Percentiles rank a stretch among this genome's conserved stretches.
Evolutionary conservation across 1,140 invertebrate species (phyloP).

Genomic region (Apis florea): DNA sequence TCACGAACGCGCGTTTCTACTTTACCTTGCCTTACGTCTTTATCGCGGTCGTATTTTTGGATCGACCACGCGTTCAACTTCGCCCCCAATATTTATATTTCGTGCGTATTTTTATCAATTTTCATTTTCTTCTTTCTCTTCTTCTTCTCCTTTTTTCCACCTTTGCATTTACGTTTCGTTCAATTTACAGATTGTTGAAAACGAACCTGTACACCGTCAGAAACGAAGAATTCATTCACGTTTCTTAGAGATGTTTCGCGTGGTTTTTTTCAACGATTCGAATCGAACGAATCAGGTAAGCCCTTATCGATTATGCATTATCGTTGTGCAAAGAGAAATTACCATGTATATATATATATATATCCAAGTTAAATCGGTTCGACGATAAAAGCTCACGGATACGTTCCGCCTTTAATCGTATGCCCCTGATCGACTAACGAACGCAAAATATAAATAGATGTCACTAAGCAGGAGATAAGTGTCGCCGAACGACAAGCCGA

Average conservation of each 20-base stretch:
- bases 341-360: too few species aligned
- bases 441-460: slow-evolving; percentile 60
- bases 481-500: slow-evolving; percentile 49
- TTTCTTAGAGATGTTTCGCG: too few species aligned
- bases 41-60: slow-evolving; percentile 28
- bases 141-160: neutral
- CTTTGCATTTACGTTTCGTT: neutral
- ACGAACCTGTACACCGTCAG: slow-evolving; percentile 33
- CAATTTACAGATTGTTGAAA: slow-evolving; percentile 51
- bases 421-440: slow-evolving; percentile 55
- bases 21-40: neutral
- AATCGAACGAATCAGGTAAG: slow-evolving; percentile 27
- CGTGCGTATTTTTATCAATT: neutral
- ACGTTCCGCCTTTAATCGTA: slow-evolving; percentile 42
- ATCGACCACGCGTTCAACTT: neutral
- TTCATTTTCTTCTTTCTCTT: too few species aligned
- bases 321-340: neutral
- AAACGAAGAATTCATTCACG: slow-evolving; percentile 6
- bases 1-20: neutral
- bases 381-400: neutral
- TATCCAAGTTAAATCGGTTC: neutral
- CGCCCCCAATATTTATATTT: too few species aligned
- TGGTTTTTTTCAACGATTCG: too few species aligned
- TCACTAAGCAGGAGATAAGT: slow-evolving; percentile 52
- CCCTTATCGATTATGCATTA: neutral